Evolutionary conservation across 2,888 invertebrate genomes (phyloP).

Genomic region (Eustalomyia histrio): DNA sequence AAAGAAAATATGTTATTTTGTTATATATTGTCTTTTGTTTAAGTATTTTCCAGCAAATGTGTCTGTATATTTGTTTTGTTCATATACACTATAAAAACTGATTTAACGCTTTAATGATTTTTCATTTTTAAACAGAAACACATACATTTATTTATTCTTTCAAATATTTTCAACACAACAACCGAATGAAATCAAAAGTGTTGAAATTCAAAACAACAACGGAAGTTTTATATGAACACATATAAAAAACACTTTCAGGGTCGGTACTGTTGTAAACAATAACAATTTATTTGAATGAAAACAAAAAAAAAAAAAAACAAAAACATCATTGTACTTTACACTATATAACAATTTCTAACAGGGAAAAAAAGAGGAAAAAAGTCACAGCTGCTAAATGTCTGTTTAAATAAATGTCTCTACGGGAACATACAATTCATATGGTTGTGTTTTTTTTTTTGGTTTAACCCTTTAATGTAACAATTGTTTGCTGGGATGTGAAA

Average conservation of each 20-base stretch:
- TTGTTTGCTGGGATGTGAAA: no score
- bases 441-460: no score
- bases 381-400: slow-evolving; percentile 65
- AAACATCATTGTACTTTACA: slow-evolving; percentile 45
- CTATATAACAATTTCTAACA: background rate
- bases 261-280: slow-evolving; percentile 57
- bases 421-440: slow-evolving; percentile 17
- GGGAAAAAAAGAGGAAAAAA: slow-evolving; percentile 38
- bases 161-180: slow-evolving; percentile 43
- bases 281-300: slow-evolving; percentile 52
- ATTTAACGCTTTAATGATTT: slow-evolving; percentile 63
- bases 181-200: slow-evolving; percentile 62
- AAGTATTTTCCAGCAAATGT: background rate
- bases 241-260: slow-evolving; percentile 41
- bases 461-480: background rate
- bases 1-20: background rate
- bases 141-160: background rate
- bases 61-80: slow-evolving; percentile 2
- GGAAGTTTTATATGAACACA: slow-evolving; percentile 36
- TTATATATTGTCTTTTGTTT: slow-evolving; percentile 5
- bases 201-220: slow-evolving; percentile 53
- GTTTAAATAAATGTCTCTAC: slow-evolving; percentile 59
- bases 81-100: slow-evolving; percentile 51
- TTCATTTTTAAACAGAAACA: slow-evolving; percentile 42
- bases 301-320: slow-evolving; percentile 4